phyloP scores from a whole-genome alignment of 2,888 invertebrate genomes.

The Opisthograptis luteolata region DNA sequence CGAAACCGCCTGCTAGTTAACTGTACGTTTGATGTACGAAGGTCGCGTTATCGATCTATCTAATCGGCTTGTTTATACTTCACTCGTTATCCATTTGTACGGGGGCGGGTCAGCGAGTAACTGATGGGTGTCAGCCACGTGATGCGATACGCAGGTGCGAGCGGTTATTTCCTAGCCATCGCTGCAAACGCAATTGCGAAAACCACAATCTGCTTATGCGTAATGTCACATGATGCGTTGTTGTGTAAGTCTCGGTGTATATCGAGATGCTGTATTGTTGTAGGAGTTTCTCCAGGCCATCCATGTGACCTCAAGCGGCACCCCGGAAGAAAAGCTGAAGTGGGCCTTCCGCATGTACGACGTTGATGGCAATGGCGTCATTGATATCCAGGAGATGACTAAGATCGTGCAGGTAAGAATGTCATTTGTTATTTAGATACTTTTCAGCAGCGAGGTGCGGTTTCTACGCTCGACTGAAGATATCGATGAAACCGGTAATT shows the following conservation, averaged over 20 bases:
- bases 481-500: no score
- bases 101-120: not conserved
- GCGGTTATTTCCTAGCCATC: conserved; percentile 1
- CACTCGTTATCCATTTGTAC: conserved; percentile 8
- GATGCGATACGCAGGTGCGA: conserved; percentile 15
- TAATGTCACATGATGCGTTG: not conserved
- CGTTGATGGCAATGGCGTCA: conserved; percentile 98
- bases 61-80: conserved; percentile 14
- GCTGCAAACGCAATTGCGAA: conserved; percentile 21
- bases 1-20: conserved; percentile 8
- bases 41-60: conserved; percentile 22
- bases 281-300: conserved; percentile 99
- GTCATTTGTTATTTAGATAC: not conserved
- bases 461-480: no score
- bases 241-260: conserved; percentile 33
- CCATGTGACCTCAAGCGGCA: conserved; percentile 98
- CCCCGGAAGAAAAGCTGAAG: conserved; percentile 98
- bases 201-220: not conserved
- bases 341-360: conserved; percentile 99
- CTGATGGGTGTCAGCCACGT: not conserved
- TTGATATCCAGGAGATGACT: conserved; percentile 99
- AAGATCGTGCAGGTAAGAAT: conserved; percentile 97
- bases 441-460: not conserved
- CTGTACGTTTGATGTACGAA: conserved; percentile 11
- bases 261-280: conserved; percentile 68